Percentiles rank a stretch among this genome's conserved stretches.
phyloP scores from a whole-genome alignment of 2,888 invertebrate genomes.

The Brenthis daphne region DNA sequence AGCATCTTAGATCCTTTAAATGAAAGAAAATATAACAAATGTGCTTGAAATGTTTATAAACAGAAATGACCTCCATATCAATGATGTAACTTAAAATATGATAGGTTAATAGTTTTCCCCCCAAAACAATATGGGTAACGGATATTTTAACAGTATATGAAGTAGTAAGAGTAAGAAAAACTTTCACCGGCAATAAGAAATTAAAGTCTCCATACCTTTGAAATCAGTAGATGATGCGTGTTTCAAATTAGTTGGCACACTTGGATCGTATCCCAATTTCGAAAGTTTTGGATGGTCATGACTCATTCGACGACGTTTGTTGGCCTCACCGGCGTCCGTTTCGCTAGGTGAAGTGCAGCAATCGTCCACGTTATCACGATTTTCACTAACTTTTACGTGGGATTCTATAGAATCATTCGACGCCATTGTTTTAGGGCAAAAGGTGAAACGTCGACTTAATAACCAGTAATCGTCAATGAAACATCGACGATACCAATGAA shows the following conservation, averaged over 20 bases:
- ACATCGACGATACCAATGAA: constrained; percentile 54
- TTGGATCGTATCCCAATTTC: constrained; percentile 74
- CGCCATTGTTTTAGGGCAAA: constrained; percentile 76
- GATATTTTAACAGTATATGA: constrained; percentile 2
- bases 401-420: constrained; percentile 70
- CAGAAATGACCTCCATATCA: constrained; percentile 72
- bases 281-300: constrained; percentile 74
- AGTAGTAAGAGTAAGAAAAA: constrained; percentile 12
- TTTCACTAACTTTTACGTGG: constrained; percentile 75
- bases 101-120: constrained; percentile 78
- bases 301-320: constrained; percentile 72
- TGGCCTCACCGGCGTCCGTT: constrained; percentile 67
- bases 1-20: background rate
- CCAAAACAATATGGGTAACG: constrained; percentile 59
- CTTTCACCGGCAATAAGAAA: constrained; percentile 20
- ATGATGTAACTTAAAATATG: constrained; percentile 69
- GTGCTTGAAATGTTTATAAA: constrained; percentile 73
- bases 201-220: constrained; percentile 60
- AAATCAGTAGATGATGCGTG: constrained; percentile 60
- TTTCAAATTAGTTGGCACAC: constrained; percentile 70
- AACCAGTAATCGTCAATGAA: constrained; percentile 63
- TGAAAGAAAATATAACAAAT: constrained; percentile 45
- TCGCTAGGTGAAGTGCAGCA: constrained; percentile 59
- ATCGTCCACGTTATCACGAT: constrained; percentile 61
- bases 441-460: constrained; percentile 59